A percentile compares a stretch with the other conserved stretches of the same genome.
These are phyloP conservation scores for Bhutanitis thaidina DNA, from an alignment of 2,888 invertebrate genomes.

Conservation along the genomic window DNA sequence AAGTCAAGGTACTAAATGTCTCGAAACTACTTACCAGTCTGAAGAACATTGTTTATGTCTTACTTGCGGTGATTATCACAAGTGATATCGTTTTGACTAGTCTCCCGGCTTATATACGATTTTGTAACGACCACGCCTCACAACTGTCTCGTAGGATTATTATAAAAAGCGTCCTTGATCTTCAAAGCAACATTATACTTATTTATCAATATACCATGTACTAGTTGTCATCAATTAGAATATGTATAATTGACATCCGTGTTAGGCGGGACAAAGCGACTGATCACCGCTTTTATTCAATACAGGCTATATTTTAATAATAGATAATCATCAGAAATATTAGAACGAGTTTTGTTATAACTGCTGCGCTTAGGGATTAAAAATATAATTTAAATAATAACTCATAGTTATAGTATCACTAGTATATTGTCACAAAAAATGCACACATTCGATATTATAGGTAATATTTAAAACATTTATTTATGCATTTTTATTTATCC, in stretches of 20 bases:
- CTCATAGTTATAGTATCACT: too few species aligned
- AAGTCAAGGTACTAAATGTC: constrained; percentile 18
- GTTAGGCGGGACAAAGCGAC: constrained; percentile 30
- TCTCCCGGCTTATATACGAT: constrained; percentile 57
- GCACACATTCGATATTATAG: too few species aligned
- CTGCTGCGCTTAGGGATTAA: too few species aligned
- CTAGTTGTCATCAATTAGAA: constrained; percentile 30
- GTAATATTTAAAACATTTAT: too few species aligned
- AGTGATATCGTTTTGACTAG: constrained; percentile 52
- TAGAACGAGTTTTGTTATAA: too few species aligned
- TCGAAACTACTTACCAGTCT: constrained; percentile 55
- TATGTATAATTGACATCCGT: constrained; percentile 54
- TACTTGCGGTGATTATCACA: constrained; percentile 55
- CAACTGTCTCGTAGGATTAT: constrained; percentile 40
- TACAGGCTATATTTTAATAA: neutral
- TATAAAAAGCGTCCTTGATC: constrained; percentile 75
- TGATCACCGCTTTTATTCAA: neutral
- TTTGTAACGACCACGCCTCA: constrained; percentile 60
- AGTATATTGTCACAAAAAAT: too few species aligned
- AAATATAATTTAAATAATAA: too few species aligned
- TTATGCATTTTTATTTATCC: too few species aligned
- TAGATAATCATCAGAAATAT: neutral
- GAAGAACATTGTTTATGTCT: constrained; percentile 64
- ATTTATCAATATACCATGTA: constrained; percentile 35
- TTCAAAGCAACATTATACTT: constrained; percentile 53